phyloP scores from a whole-genome alignment of 1,140 invertebrate species.

The Drosophila watanabei region DNA sequence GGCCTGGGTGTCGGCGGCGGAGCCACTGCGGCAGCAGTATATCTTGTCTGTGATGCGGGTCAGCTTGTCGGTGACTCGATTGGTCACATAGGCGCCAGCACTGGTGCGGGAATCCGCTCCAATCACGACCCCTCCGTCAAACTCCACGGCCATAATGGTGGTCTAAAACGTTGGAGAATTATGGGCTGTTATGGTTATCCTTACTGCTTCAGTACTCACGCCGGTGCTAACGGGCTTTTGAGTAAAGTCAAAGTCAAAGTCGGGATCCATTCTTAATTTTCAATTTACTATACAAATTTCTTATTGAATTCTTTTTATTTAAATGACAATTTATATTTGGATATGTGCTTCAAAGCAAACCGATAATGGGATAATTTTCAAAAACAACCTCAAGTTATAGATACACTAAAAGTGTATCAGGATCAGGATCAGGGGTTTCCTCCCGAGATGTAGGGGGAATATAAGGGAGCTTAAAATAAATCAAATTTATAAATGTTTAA shows the following conservation, averaged over 20 bases:
- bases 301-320: neutral
- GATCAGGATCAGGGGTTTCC: too few relatives aligned
- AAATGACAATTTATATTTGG: conserved; percentile 17
- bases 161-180: conserved; percentile 87
- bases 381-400: too few relatives aligned
- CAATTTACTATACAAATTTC: conserved; percentile 18
- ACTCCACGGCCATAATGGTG: conserved; percentile 98
- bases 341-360: neutral
- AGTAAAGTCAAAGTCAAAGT: conserved; percentile 88
- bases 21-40: conserved; percentile 98
- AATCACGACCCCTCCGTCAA: conserved; percentile 97
- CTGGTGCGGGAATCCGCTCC: conserved; percentile 99
- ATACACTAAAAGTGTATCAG: too few relatives aligned
- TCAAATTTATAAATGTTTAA: too few relatives aligned
- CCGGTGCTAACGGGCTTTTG: conserved; percentile 91
- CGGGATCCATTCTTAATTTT: conserved; percentile 22
- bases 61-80: conserved; percentile 98
- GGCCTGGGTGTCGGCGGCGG: conserved; percentile 98
- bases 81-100: conserved; percentile 96
- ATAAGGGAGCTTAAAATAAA: too few relatives aligned
- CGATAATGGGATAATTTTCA: neutral
- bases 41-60: conserved; percentile 97
- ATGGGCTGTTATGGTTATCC: neutral
- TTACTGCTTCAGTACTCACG: conserved; percentile 86
- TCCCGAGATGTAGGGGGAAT: too few relatives aligned